Conservation (phyloP, 1,140 invertebrate genomes). For the Paramacrobiotus metropolitanus region DNA sequence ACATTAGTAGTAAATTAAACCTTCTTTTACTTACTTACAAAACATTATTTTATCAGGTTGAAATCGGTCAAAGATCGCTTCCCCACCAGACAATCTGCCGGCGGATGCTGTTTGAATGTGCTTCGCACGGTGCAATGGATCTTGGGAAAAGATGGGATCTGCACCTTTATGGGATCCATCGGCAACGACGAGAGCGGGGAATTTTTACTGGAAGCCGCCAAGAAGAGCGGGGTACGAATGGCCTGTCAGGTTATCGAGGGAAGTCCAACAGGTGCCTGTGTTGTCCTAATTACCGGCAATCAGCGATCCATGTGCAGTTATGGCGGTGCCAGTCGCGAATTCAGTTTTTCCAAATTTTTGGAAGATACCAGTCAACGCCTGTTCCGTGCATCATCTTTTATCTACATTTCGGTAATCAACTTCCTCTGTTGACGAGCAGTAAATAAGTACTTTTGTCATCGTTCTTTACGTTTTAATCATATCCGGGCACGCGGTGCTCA, state of each 20-base stretch:
- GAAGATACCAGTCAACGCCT: background rate
- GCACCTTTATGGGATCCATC: conserved; percentile 25
- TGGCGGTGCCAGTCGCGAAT: background rate
- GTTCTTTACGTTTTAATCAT: too few species aligned
- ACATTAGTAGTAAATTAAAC: too few species aligned
- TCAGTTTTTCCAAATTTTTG: conserved; percentile 1
- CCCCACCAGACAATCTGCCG: conserved; percentile 21
- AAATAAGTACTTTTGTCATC: too few species aligned
- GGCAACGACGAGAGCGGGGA: conserved; percentile 25
- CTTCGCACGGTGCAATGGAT: conserved; percentile 29
- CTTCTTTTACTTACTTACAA: too few species aligned
- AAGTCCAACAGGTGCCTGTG: conserved; percentile 39
- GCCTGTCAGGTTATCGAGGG: conserved; percentile 13
- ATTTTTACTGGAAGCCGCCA: conserved; percentile 21
- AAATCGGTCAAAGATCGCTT: too few species aligned
- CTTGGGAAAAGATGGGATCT: conserved; percentile 17
- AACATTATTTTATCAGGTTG: too few species aligned
- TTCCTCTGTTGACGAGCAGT: too few species aligned
- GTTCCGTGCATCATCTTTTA: background rate
- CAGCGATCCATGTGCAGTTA: conserved; percentile 29
- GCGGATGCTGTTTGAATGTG: conserved; percentile 30
- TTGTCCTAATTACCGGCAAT: conserved; percentile 34
- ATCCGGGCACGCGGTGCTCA: too few species aligned
- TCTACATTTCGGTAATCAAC: conserved; percentile 7
- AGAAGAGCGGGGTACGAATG: conserved; percentile 22